Evolutionary conservation across 2,888 invertebrate species (phyloP), one percentile per base, ranked within the genome.

Genomic region (Pandemis heparana): DNA sequence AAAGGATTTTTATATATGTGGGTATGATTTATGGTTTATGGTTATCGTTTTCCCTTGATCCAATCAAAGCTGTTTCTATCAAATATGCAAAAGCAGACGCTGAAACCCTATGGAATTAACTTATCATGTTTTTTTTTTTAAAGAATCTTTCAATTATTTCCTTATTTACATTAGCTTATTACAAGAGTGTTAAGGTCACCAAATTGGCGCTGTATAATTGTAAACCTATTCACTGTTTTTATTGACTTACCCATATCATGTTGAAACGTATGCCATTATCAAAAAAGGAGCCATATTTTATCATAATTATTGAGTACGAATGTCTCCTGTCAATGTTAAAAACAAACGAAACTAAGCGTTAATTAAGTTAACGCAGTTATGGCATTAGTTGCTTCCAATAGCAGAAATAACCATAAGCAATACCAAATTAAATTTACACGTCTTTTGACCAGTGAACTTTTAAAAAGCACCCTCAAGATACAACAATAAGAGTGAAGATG

Each of bases 331-430:
- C 82, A 82, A 84, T 85, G 84, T 79, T 78, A 74, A 74, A 80
- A 77, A 80, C 83, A 83, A 83, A 86, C 82, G 74, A 83, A 85
- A 84, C 80, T 75, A 85, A 83, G 87, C 87, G 86, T 85, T 88
- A 88, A 89, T 88, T 87, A 86, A 83, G 83, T 86, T 88, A 89
- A 85, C 85, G 83, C 85, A 89, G 90, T 90, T 88, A 90, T 81
- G 76, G 82, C 83, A 86, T 87, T 82, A 81, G 77, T 81, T 79
- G 82, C 79, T 70, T 70, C 70, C 74, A 71, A 78, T 75, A 77
- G 79, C 71, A 65, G 79, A 81, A 77, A 81, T 83, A 83, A 82
- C 81, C 78, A 81, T 81, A 76, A 79, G 75, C 71, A 48, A 18
- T 12, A 74, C 81, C 77, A 78, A 75, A 0, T 63, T 77, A 73